Evolutionary conservation across 2,113 vertebrate species (phyloP).

Genomic region (Ginglymostoma cirratum): DNA sequence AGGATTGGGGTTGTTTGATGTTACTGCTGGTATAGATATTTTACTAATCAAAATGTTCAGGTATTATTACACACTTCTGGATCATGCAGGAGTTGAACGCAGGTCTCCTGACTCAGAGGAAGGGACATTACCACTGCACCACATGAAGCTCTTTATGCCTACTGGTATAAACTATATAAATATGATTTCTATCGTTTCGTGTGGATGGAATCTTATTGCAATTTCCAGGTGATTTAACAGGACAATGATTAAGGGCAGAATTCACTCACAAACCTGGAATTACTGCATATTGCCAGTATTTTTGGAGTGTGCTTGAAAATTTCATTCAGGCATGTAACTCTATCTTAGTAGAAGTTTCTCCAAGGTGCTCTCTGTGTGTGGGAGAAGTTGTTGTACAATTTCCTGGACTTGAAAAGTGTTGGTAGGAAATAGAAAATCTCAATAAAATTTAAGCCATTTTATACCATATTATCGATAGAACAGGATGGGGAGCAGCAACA

Average conservation of each 20-base stretch:
- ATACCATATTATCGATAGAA: background rate
- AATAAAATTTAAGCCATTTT: background rate
- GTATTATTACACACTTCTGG: too few relatives aligned
- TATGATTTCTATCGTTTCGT: background rate
- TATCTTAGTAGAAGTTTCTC: background rate
- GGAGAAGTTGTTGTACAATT: background rate
- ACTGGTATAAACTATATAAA: background rate
- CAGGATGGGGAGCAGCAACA: background rate
- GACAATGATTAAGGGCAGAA: background rate
- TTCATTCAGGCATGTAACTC: background rate
- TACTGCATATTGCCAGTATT: background rate
- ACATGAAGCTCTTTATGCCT: background rate
- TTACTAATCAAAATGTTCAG: too few relatives aligned
- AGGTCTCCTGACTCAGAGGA: too few relatives aligned
- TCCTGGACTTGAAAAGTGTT: background rate
- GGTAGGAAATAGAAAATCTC: background rate
- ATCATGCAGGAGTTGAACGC: too few relatives aligned
- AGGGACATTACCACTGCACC: too few relatives aligned
- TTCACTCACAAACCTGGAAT: background rate
- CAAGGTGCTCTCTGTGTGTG: background rate
- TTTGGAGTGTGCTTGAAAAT: background rate
- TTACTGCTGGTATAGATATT: too few relatives aligned
- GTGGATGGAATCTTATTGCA: background rate
- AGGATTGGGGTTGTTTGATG: background rate
- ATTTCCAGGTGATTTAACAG: background rate